A percentile compares a stretch with the other conserved stretches of the same genome.
Evolutionary conservation across 2,888 invertebrate species (phyloP).

Genomic region (Troides aeacus): DNA sequence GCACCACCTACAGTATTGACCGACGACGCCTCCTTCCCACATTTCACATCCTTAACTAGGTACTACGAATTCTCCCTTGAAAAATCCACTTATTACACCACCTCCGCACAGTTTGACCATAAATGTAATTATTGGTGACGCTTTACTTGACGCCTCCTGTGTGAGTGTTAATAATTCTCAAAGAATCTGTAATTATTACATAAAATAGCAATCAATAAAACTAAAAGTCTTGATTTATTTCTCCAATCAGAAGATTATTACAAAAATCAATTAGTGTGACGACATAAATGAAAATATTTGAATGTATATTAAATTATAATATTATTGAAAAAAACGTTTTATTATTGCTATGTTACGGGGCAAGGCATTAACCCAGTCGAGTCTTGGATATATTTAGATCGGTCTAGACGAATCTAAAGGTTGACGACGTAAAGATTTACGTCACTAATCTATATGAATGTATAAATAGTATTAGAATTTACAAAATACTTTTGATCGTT

Average conservation of each 20-base stretch:
- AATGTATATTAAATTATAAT: neutral
- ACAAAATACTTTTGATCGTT: too few species aligned
- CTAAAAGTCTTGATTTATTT: too few species aligned
- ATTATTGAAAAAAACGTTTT: neutral
- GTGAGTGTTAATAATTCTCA: neutral
- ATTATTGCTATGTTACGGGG: too few species aligned
- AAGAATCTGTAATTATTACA: neutral
- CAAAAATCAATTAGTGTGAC: neutral
- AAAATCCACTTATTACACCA: conserved; percentile 72
- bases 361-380: neutral
- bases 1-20: conserved; percentile 79
- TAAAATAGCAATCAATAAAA: too few species aligned
- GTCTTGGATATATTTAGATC: neutral
- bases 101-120: conserved; percentile 68
- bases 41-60: conserved; percentile 78
- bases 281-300: neutral
- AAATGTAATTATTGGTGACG: conserved; percentile 20
- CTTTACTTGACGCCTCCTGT: neutral
- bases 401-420: neutral
- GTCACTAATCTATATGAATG: neutral
- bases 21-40: conserved; percentile 78
- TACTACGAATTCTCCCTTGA: conserved; percentile 74
- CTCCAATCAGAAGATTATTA: too few species aligned
- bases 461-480: too few species aligned
- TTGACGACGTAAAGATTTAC: neutral